These are phyloP conservation scores for Thera obeliscata DNA, from an alignment of 2,888 invertebrate genomes.

Conservation along the genomic window DNA sequence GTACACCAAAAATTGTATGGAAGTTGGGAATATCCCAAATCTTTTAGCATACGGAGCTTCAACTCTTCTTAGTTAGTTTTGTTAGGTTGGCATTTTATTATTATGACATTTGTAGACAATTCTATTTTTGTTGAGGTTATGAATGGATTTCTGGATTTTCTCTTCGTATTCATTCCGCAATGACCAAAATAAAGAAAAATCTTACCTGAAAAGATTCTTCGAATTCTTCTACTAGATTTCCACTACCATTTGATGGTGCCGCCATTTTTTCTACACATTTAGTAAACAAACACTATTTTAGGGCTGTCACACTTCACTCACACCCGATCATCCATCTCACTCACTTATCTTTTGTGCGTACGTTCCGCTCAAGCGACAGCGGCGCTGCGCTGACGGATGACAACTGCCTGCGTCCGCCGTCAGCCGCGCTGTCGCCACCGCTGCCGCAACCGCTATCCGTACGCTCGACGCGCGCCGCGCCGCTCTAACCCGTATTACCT, in stretches of 20 bases:
- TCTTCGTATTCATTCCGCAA: constrained; percentile 15
- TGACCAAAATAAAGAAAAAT: constrained; percentile 16
- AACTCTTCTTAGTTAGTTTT: constrained; percentile 55
- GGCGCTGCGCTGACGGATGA: neutral
- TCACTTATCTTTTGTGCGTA: neutral
- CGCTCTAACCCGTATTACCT: too few relatives aligned
- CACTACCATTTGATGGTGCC: constrained; percentile 92
- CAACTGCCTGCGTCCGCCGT: neutral
- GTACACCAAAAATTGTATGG: constrained; percentile 67
- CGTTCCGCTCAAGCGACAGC: neutral
- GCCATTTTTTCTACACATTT: constrained; percentile 81
- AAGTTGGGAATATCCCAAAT: constrained; percentile 47
- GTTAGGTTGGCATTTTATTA: constrained; percentile 66
- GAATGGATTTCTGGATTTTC: constrained; percentile 41
- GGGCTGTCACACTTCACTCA: constrained; percentile 39
- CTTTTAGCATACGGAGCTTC: constrained; percentile 74
- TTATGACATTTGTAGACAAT: constrained; percentile 64
- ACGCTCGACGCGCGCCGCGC: too few relatives aligned
- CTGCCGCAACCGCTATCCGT: neutral
- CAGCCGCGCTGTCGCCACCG: neutral
- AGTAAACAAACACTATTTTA: constrained; percentile 27
- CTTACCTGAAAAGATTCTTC: constrained; percentile 95
- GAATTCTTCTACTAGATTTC: constrained; percentile 94
- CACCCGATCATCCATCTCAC: neutral
- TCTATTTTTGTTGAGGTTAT: constrained; percentile 58